phyloP scores from a whole-genome alignment of 1,140 invertebrate genomes.

The Brachionus koreanus region DNA sequence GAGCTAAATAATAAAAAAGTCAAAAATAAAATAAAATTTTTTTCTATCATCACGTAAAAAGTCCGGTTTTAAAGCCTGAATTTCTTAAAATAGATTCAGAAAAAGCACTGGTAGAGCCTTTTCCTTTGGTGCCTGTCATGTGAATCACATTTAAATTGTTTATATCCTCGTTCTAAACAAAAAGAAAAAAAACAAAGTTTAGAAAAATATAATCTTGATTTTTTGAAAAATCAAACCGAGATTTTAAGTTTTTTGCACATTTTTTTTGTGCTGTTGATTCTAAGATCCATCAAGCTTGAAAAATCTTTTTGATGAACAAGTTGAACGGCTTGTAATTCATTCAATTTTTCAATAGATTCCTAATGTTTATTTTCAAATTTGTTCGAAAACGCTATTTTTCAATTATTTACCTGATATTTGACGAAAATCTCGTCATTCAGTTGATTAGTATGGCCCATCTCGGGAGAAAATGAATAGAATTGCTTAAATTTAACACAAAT shows the following conservation, averaged over 20 bases:
- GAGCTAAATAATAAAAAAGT: slow-evolving; percentile 65
- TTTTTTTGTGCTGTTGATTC: not conserved
- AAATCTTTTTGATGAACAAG: not conserved
- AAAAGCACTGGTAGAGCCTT: slow-evolving; percentile 84
- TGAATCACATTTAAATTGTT: slow-evolving; percentile 66
- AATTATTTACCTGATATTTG: not conserved
- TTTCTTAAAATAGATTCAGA: slow-evolving; percentile 79
- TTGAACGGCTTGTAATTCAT: slow-evolving; percentile 1
- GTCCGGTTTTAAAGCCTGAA: slow-evolving; percentile 82
- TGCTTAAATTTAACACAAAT: slow-evolving; percentile 3
- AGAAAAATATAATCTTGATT: not conserved
- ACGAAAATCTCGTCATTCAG: not conserved
- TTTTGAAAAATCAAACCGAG: not conserved
- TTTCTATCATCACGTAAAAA: slow-evolving; percentile 65
- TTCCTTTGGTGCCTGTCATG: slow-evolving; percentile 90
- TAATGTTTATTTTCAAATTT: not conserved
- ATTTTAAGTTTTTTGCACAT: slow-evolving; percentile 36
- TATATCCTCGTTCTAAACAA: slow-evolving; percentile 4
- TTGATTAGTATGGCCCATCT: not conserved
- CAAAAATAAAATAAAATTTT: not conserved
- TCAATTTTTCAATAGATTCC: slow-evolving; percentile 34
- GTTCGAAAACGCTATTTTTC: not conserved
- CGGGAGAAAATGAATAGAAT: not conserved
- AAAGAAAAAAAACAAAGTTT: not conserved
- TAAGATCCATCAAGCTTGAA: not conserved